Conservation (phyloP, 2,797 vertebrate species). For the Microctenopoma lineatum region DNA sequence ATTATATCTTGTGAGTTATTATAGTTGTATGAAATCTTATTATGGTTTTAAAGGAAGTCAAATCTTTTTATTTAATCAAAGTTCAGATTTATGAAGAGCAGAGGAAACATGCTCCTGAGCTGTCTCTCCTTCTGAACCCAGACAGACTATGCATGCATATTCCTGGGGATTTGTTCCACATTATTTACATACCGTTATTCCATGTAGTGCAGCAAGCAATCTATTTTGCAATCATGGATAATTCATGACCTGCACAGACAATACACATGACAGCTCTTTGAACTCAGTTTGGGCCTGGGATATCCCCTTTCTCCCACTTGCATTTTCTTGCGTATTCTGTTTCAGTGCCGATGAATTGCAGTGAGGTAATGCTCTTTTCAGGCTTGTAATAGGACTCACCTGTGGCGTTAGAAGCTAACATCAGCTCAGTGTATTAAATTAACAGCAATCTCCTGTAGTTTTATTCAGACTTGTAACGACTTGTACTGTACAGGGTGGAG, state of each 20-base stretch:
- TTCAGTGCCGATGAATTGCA: conserved; percentile 20
- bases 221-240: conserved; percentile 72
- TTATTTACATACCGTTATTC: conserved; percentile 75
- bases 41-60: too few species aligned
- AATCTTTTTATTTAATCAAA: conserved; percentile 23
- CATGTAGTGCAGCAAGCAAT: conserved; percentile 51
- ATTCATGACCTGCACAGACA: conserved; percentile 69
- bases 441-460: background rate
- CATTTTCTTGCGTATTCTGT: conserved; percentile 24
- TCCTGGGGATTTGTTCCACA: conserved; percentile 62
- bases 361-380: conserved; percentile 18
- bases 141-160: conserved; percentile 50
- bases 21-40: background rate
- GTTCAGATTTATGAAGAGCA: conserved; percentile 22
- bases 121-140: conserved; percentile 29
- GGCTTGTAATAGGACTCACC: conserved; percentile 25
- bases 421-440: background rate
- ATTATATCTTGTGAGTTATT: conserved; percentile 8
- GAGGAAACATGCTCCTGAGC: conserved; percentile 19
- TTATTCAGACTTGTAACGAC: conserved; percentile 3
- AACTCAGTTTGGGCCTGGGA: conserved; percentile 38
- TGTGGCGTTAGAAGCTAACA: conserved; percentile 2
- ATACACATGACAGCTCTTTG: conserved; percentile 63
- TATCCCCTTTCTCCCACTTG: conserved; percentile 43
- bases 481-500: background rate